phyloP scores from a whole-genome alignment of 1,140 invertebrate species.

The Drosophila sproati region DNA sequence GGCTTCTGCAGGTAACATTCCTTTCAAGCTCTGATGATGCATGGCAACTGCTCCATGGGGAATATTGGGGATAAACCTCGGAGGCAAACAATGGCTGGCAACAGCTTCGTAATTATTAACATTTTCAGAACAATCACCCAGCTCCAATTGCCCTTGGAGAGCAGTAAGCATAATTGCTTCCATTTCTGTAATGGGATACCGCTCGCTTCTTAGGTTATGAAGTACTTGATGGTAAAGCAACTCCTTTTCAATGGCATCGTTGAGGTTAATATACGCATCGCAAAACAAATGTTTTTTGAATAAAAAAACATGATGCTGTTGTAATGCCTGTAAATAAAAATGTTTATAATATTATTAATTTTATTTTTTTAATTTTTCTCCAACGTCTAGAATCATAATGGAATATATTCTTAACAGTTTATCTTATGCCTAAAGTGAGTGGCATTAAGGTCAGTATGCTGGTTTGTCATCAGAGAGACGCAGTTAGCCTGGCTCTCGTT shows the following conservation, averaged over 20 bases:
- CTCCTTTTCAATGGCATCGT: slow-evolving; percentile 97
- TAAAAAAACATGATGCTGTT: slow-evolving; percentile 89
- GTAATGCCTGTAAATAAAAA: slow-evolving; percentile 23
- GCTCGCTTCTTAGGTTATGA: slow-evolving; percentile 94
- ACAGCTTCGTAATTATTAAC: slow-evolving; percentile 90
- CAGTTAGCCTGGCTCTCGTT: no score
- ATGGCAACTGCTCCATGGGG: slow-evolving; percentile 92
- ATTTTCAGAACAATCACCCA: slow-evolving; percentile 91
- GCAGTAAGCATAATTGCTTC: slow-evolving; percentile 98
- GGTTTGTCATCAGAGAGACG: no score
- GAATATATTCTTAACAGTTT: no score
- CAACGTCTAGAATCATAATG: no score
- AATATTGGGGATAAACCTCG: slow-evolving; percentile 90
- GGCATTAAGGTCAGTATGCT: no score
- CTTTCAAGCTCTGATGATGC: slow-evolving; percentile 94
- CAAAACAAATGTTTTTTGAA: slow-evolving; percentile 97
- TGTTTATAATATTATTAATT: not conserved
- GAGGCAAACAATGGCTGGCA: slow-evolving; percentile 92
- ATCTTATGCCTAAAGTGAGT: no score
- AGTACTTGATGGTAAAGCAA: slow-evolving; percentile 97
- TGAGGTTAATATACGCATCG: slow-evolving; percentile 92
- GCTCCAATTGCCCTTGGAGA: slow-evolving; percentile 95
- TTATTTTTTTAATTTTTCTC: not conserved
- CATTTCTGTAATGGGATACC: slow-evolving; percentile 95
- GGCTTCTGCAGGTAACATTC: slow-evolving; percentile 93